Evolutionary conservation across 2,113 vertebrate genomes (phyloP), one percentile per base, ranked within the genome.

Genomic region (Neoarius graeffei): DNA sequence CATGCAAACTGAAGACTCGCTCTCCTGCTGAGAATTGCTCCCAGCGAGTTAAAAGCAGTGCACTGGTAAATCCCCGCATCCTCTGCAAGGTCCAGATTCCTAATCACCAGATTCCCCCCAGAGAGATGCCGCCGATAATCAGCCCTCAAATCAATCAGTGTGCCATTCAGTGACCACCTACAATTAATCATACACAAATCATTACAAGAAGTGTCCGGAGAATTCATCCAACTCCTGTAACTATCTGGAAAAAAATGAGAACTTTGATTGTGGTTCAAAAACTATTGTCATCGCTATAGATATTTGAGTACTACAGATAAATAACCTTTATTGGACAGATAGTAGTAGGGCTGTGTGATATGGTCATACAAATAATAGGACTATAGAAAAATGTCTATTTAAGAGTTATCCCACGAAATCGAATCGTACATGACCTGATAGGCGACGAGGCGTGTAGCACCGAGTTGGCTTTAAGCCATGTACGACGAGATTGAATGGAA

Each of bases 81-180:
- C 91, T 95, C 96, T 92, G 94, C 96, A 90, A 95, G 96, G 92
- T 97, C 97, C 93, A 98, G 96, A 90, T 96, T 96, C 93, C 94
- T 96, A 95, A 99, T 98, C 95, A 98, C 93, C 95, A 99, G 95
- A 95, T 93, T 98, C 89, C 97, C 97, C 92, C 97, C 97, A 85
- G 97, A 95, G 91, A 97, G 85, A 89, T 96, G 96, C 93, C 97
- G 97, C 90, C 95, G 97, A 59, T 95, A 97, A 96, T 99, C 97
- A 95, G 95, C 93, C 86, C 94, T 93, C 74, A 96, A 89, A 94
- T 99, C 97, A 85, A 99, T 96, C 86, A 94, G 94, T 85, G 96
- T 97, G 74, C 97, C 97, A 77, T 99, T 99, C 93, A 98, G 90
- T 93, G 96, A 97, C 98, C 98, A 99, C 96, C 98, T 99, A 96